These are phyloP conservation scores for Plumapathes pennacea DNA, from an alignment of 92 coral and sea anemone genomes.

Conservation along the genomic window DNA sequence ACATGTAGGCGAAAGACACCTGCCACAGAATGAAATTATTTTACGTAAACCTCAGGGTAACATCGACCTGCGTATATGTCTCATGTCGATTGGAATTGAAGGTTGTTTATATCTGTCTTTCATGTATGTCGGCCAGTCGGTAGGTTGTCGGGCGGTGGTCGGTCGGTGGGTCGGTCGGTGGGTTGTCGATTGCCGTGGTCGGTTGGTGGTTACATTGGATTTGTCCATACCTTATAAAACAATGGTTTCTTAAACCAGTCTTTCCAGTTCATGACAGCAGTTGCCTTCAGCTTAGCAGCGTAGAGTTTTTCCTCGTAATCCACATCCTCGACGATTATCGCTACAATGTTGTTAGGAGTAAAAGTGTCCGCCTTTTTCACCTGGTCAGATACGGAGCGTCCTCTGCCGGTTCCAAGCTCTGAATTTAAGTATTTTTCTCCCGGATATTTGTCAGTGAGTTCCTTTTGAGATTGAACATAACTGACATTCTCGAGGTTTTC, in stretches of 20 bases:
- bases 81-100: neutral
- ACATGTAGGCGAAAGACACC: slow-evolving; percentile 70
- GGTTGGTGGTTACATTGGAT: neutral
- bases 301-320: no score
- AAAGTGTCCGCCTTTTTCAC: no score
- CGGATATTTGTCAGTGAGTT: no score
- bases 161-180: neutral
- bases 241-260: slow-evolving; percentile 62
- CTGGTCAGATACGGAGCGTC: no score
- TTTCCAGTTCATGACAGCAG: slow-evolving; percentile 64
- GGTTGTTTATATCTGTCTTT: neutral
- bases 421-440: no score
- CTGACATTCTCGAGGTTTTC: no score
- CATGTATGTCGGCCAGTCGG: neutral
- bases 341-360: no score
- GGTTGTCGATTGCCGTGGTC: neutral
- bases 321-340: slow-evolving; percentile 25
- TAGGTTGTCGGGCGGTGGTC: neutral
- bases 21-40: neutral
- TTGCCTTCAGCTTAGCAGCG: no score
- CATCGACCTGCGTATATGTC: neutral
- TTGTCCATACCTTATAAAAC: slow-evolving; percentile 62
- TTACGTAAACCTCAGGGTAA: neutral
- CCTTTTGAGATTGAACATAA: no score
- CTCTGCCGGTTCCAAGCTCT: no score